Evolutionary conservation across 64 coral and sea anemone genomes (phyloP), one percentile per base, ranked within the genome.

Genomic region (Pachyseris speciosa): DNA sequence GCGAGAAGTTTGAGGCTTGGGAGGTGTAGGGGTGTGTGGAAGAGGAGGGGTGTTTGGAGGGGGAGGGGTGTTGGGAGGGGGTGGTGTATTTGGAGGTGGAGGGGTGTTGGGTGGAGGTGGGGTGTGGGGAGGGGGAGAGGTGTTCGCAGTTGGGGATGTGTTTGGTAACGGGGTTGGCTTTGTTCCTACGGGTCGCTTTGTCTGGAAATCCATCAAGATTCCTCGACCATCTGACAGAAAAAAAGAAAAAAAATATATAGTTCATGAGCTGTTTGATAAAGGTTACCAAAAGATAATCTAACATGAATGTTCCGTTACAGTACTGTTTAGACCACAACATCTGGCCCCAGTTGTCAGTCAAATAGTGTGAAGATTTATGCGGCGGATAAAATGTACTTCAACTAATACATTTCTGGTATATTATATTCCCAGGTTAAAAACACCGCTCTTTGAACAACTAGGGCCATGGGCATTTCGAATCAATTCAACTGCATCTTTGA

Each of bases 171-270:
- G 25, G 30, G 77, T 84, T 22, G 92, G 87, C 6, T 48, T 80
- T 84, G 67, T 51, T 17, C 88, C 83, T 3, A 95, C 84, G 12
- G 94, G 94, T 55, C 73, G 40, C 66, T 95, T 95, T 9, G 94
- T 95, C 44, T 85, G 78, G 66, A 95, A 95, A 28, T 95, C 84
- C 94, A 95, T 95, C 41, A 90, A 57, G 2, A 91, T 60, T 8
- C 94, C 94, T n/a, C 64, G 79, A 7, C 94, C 94, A 66, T 91
- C 94, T 95, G 40, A 28, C 41, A 74, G 38, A 2, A 60, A 33
- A 80, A 57, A 36, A 5, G 4, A 39, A 53, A 55, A 33, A 28
- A 72, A 37, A 7, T 43, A 28, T 38, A 67, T 45, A n/a, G n/a
- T n/a, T n/a, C n/a, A n/a, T n/a, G n/a, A n/a, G n/a, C n/a, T n/a